Base-by-base conservation (phyloP, 2,888 invertebrate genomes). In the Catocala nupta region DNA sequence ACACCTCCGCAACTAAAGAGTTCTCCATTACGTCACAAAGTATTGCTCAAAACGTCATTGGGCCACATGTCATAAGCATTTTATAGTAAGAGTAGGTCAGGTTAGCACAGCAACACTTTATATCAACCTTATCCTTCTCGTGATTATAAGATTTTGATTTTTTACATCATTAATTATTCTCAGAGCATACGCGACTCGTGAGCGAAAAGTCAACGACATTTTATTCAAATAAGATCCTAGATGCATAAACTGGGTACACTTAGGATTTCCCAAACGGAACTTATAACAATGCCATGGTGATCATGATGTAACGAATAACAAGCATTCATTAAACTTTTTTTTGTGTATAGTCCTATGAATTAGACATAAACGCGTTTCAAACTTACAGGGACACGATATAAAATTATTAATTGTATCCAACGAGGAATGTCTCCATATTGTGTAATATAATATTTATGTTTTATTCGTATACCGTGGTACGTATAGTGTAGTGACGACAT, bases 191-290 rank as follows among this genome's bases (percentile, higher is more conserved):
- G 50, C 39, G 57, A 65, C 52, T 66, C 71, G 68, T 69, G 73
- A 64, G 66, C 65, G 55, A 70, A 58, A 79, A 78, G 81, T 80
- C 79, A 78, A 71, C 74, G 80, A 80, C 79, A 79, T 73, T 72
- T 72, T 73, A 73, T 76, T 78, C 73, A 68, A 68, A 69, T 75
- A 70, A 78, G 76, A 82, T 82, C 80, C 80, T 80, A 76, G 78
- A 72, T 63, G 60, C 65, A 65, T 71, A 73, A 72, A 71, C 68
- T 65, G 71, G 75, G 77, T 75, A 73, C 71, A 61, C 71, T 75
- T 76, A 80, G 89, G 89, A 73, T 86, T 89, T 89, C 80, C 88
- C 88, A 84, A 83, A 83, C 88, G 88, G 88, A 89, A 84, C 86
- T 87, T 71, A 67, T 57, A 63, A 78, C 83, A 78, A 83, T 82